Evolutionary conservation across 2,797 vertebrate genomes (phyloP), one percentile per base, ranked within the genome.

Genomic region (Champsocephalus esox): DNA sequence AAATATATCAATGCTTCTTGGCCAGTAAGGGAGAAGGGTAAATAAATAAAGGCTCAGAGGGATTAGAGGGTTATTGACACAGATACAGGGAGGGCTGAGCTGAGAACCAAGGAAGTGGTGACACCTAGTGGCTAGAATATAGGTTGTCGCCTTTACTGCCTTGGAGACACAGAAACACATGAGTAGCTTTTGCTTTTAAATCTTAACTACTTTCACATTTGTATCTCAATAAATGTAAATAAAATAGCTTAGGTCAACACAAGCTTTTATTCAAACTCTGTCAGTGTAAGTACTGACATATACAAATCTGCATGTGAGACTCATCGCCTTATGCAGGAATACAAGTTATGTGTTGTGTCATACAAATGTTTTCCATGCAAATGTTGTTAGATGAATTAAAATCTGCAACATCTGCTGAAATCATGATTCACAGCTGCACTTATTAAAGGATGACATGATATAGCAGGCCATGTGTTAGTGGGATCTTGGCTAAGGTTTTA

Each of bases 41-140:
- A 38, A 71, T 45, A 64, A 52, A 75, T 12, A 60, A 67, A 57
- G 49, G 49, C 45, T 59, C 28, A 12, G 38, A 46, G 45, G 79
- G 28, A 67, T 45, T 56, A 51, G 73, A 81, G 86, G 14, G 19
- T 49, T 19, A 34, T 38, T n/a, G 10, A 66, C 24, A 43, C 11
- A 60, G 58, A 66, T 2, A 45, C 14, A 75, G 11, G 32, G 21
- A 44, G 56, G 54, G 49, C 54, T 66, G 49, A 66, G 55, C 61
- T 16, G 69, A 83, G 79, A 83, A 79, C 81, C 84, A 80, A 86
- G 87, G 81, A 83, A 81, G 80, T 88, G 85, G 89, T 92, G 93
- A 84, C 93, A 87, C 88, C 94, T 94, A 94, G 94, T 93, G 94
- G 93, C 57, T 78, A 61, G 58, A 89, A 66, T 7, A 49, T 61